Percentiles rank a stretch among this genome's conserved stretches.
These are phyloP conservation scores for Piscicola geometra DNA, from an alignment of 2,888 invertebrate genomes.

Conservation along the genomic window DNA sequence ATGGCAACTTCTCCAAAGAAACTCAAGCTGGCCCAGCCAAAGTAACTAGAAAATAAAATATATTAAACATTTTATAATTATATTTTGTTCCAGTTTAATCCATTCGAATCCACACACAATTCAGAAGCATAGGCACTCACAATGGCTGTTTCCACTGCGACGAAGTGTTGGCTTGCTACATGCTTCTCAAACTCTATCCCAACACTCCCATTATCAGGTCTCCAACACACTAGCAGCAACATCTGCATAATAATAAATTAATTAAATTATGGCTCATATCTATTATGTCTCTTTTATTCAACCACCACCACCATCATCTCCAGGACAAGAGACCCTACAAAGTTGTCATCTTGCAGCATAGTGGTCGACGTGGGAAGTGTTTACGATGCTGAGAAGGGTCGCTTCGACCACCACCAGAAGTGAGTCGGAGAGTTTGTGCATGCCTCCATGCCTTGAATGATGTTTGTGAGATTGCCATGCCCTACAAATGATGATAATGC, in stretches of 20 bases:
- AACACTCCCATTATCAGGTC: neutral
- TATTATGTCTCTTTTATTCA: too few relatives aligned
- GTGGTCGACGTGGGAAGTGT: conserved; percentile 89
- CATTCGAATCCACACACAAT: too few relatives aligned
- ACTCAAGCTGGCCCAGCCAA: too few relatives aligned
- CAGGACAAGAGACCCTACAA: conserved; percentile 61
- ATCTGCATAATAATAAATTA: too few relatives aligned
- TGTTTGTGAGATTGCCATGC: neutral
- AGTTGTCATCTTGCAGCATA: conserved; percentile 77
- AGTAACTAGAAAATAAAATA: too few relatives aligned
- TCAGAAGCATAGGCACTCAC: conserved; percentile 59
- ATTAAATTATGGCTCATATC: too few relatives aligned
- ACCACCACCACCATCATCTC: too few relatives aligned
- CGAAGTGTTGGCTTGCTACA: conserved; percentile 86
- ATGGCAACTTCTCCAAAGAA: too few relatives aligned
- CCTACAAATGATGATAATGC: neutral
- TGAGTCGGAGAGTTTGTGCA: too few relatives aligned
- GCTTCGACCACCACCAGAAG: conserved; percentile 92
- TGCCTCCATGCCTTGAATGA: neutral
- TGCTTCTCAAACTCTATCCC: conserved; percentile 68
- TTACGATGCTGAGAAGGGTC: conserved; percentile 70
- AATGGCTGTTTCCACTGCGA: conserved; percentile 86
- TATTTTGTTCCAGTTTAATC: too few relatives aligned
- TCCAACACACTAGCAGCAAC: too few relatives aligned
- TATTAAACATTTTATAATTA: conserved; percentile 1